phyloP scores from a whole-genome alignment of 2,888 invertebrate genomes.

The Apamea anceps region DNA sequence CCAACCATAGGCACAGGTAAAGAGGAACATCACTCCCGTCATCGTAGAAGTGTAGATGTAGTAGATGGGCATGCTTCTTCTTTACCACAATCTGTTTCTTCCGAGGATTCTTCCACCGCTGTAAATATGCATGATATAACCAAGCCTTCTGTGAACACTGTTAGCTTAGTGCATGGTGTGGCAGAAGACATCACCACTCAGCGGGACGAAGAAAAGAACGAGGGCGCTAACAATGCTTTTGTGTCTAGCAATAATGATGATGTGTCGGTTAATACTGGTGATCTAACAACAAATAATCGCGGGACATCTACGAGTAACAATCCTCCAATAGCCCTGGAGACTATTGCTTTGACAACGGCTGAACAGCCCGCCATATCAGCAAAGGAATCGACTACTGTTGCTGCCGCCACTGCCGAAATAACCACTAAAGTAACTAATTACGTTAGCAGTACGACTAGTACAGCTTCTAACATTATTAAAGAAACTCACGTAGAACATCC shows the following conservation, averaged over 20 bases:
- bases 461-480: constrained; percentile 48
- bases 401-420: constrained; percentile 48
- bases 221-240: constrained; percentile 79
- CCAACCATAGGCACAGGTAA: constrained; percentile 90
- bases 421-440: constrained; percentile 54
- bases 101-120: constrained; percentile 82
- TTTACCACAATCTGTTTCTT: constrained; percentile 81
- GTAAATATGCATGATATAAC: constrained; percentile 89
- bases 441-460: constrained; percentile 46
- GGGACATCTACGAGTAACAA: constrained; percentile 56
- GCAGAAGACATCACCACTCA: constrained; percentile 71
- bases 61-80: constrained; percentile 91
- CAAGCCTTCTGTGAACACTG: constrained; percentile 82
- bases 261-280: constrained; percentile 77
- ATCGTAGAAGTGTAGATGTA: constrained; percentile 93
- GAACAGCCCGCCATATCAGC: constrained; percentile 13
- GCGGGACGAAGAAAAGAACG: constrained; percentile 69
- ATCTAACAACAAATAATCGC: constrained; percentile 76
- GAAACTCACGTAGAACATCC: constrained; percentile 70
- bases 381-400: constrained; percentile 28
- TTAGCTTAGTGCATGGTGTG: constrained; percentile 89
- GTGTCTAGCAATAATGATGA: constrained; percentile 75
- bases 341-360: constrained; percentile 24
- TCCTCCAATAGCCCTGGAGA: neutral
- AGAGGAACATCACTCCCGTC: constrained; percentile 89